Evolutionary conservation across 2,888 invertebrate species (phyloP), one percentile per base, ranked within the genome.

Genomic region (Drosophila robusta): DNA sequence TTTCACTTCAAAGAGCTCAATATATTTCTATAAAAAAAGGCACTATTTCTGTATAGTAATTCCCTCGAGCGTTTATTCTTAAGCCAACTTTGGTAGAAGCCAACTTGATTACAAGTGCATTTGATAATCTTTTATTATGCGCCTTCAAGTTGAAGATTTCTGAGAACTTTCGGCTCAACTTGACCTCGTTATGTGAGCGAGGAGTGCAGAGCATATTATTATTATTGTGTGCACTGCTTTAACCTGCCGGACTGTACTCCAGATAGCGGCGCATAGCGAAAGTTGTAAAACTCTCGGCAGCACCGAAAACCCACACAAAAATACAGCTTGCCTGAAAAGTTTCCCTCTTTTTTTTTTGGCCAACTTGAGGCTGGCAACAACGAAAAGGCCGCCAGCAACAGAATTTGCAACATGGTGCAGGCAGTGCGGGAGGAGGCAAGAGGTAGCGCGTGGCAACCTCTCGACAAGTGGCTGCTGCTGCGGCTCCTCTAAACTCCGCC

Each of bases 51-150:
- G 1, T 18, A 8, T 5, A 16, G 11, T 32, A 46, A 66, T 60
- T 56, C 49, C 44, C 58, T 72, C 49, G 49, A 60, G 64, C 45
- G 52, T 9, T 29, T 29, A 61, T 62, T 49, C 11, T 47, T 50
- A 6, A 29, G 4, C 34, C 41, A 42, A 39, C 32, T 57, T 57
- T 47, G 8, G 29, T 41, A 46, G 26, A 5, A 42, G 34, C 45
- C 54, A 54, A 74, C 41, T 61, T 70, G 55, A 66, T 61, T 55
- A 58, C 57, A 67, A 75, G 58, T 56, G 70, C 62, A 70, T 75
- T 70, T 75, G 58, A 75, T 75, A 66, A 74, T 75, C 75, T 70
- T 75, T 70, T 71, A 57, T 71, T 68, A 57, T 71, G 58, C 36
- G 22, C 55, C 42, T 16, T 1, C 49, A 57, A 70, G 44, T 69